These are phyloP conservation scores for Polyodon spathula DNA, from an alignment of 2,113 vertebrate species.

Conservation along the genomic window DNA sequence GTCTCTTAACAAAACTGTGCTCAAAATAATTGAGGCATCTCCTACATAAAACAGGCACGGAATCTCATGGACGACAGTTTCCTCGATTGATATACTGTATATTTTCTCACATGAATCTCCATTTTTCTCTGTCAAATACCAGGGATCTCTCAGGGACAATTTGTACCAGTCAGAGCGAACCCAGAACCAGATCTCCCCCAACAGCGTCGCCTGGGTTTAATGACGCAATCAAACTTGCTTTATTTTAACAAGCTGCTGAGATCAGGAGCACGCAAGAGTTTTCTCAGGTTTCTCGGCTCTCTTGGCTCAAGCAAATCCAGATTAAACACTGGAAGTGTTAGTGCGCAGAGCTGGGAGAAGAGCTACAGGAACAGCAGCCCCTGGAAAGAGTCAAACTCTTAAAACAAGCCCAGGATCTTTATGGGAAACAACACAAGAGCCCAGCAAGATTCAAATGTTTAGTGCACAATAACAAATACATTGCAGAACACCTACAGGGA, in stretches of 20 bases:
- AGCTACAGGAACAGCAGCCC: neutral
- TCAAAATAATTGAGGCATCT: slow-evolving; percentile 21
- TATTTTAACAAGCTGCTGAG: slow-evolving; percentile 18
- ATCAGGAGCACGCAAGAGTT: too few relatives aligned
- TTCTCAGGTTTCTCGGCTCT: slow-evolving; percentile 13
- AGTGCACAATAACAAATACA: too few relatives aligned
- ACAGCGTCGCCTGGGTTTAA: slow-evolving; percentile 10
- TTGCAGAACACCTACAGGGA: too few relatives aligned
- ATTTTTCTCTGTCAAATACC: neutral
- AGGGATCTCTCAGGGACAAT: slow-evolving; percentile 5
- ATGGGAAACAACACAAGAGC: too few relatives aligned
- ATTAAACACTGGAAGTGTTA: neutral
- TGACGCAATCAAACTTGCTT: slow-evolving; percentile 13
- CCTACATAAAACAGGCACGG: slow-evolving; percentile 19
- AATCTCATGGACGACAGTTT: slow-evolving; percentile 34
- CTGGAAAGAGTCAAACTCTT: too few relatives aligned
- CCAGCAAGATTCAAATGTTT: too few relatives aligned
- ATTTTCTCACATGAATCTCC: slow-evolving; percentile 16
- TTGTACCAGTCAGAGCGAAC: slow-evolving; percentile 10
- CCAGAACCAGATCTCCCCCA: slow-evolving; percentile 4
- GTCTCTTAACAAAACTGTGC: neutral
- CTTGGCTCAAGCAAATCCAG: neutral
- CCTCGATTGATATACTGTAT: slow-evolving; percentile 23
- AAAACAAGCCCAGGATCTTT: too few relatives aligned
- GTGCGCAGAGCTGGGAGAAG: neutral